phyloP scores from a whole-genome alignment of 2,888 invertebrate genomes.

The Zeuzera pyrina region DNA sequence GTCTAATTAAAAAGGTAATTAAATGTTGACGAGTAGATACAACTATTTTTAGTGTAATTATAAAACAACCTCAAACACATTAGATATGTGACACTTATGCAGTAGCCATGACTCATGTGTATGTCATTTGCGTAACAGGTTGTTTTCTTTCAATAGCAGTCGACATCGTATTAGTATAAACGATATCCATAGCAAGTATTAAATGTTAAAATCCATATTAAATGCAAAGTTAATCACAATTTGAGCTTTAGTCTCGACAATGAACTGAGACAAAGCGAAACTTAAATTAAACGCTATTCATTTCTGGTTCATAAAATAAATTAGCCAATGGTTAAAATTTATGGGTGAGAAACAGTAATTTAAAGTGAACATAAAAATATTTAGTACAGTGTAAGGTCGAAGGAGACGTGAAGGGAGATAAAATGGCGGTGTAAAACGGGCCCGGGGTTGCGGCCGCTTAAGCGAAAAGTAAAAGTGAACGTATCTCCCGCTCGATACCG shows the following conservation, averaged over 20 bases:
- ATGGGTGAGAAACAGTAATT: not conserved
- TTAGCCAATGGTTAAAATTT: not conserved
- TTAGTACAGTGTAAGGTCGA: not conserved
- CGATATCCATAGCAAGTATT: too few relatives aligned
- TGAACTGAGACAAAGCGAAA: not conserved
- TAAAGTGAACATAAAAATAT: not conserved
- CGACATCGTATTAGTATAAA: too few relatives aligned
- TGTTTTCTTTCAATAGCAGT: too few relatives aligned
- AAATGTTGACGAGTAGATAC: too few relatives aligned
- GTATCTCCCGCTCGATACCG: constrained; percentile 41
- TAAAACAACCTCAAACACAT: too few relatives aligned
- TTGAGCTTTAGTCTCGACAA: not conserved
- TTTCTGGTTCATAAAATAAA: not conserved
- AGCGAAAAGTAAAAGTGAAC: constrained; percentile 43
- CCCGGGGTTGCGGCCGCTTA: constrained; percentile 38
- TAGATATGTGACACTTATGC: too few relatives aligned
- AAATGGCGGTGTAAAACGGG: constrained; percentile 43
- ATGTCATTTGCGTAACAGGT: too few relatives aligned
- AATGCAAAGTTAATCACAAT: not conserved
- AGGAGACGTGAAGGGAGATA: constrained; percentile 19
- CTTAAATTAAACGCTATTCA: not conserved
- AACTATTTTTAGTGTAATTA: too few relatives aligned
- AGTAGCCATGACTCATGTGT: too few relatives aligned
- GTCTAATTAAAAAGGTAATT: too few relatives aligned
- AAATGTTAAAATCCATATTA: not conserved